Evolutionary conservation across 2,888 invertebrate genomes (phyloP), one percentile per base, ranked within the genome.

Genomic region (Thereva nobilitata): DNA sequence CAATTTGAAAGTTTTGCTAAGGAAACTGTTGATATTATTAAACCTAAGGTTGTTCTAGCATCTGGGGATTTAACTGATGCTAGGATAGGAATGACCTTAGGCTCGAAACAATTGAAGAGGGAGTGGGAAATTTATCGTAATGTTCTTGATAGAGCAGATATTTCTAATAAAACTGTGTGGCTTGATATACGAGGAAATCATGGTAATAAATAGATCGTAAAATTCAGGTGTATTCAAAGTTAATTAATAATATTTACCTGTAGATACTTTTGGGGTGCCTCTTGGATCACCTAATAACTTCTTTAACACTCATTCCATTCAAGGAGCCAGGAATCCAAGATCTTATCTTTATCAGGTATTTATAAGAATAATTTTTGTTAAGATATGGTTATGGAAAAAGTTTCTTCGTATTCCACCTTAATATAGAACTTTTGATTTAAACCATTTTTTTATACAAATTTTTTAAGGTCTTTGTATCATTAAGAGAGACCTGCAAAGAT

Each of bases 41-140:
- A 87, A 72, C 95, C 95, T 41, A 78, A 83, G 8, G 82, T 93
- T 68, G 93, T 95, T 23, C 81, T 95, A 68, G 93, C 92, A 4
- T 90, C 93, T 67, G 95, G 95, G 47, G 95, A 95, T 79, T 82
- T 95, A 67, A 94, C 94, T 9, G 95, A 95, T 85, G 93, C 93
- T 4, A 93, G 92, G 81, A 87, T 88, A 9, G 83, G 83, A 73
- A 89, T 93, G 78, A 86, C 87, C 72, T 86, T 92, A 75, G 93
- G 93, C 8, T 94, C 95, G 10, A 85, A 85, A 47, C 95, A 95
- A 81, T 88, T 87, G 72, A 82, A 88, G 73, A 86, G 87, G 70
- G 95, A 96, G 82, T 96, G 95, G 95, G 78, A 87, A 70, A 84
- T 86, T 73, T 96, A 95, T 77, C 83, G 86, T 72, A 84, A 87